Evolutionary conservation across 2,113 vertebrate species (phyloP).

Genomic region (Pipa parva): DNA sequence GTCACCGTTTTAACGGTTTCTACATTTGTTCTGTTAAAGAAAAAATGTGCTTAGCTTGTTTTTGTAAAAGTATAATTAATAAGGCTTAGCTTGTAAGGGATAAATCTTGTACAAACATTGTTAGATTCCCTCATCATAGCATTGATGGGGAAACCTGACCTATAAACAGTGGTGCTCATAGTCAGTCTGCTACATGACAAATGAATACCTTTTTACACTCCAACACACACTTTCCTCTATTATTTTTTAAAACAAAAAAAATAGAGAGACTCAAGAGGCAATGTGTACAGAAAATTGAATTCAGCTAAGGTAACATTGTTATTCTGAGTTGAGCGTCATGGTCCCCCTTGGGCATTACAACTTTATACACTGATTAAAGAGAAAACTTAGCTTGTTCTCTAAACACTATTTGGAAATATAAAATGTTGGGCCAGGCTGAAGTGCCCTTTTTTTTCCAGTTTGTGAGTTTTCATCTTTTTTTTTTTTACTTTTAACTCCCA

Average conservation of each 20-base stretch:
- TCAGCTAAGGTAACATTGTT: conserved; percentile 8
- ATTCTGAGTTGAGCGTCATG: not conserved
- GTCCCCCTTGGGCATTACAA: conserved; percentile 13
- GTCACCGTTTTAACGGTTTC: no score
- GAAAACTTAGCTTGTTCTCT: conserved; percentile 8
- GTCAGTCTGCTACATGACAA: not conserved
- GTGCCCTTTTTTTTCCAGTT: not conserved
- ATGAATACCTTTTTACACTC: not conserved
- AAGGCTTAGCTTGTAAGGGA: no score
- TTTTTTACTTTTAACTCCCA: not conserved
- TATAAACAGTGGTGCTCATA: not conserved
- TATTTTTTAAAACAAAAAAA: not conserved
- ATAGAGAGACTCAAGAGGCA: not conserved
- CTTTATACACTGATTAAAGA: not conserved
- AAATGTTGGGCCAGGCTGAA: not conserved
- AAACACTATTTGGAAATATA: not conserved
- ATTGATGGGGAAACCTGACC: not conserved
- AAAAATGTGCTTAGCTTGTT: no score
- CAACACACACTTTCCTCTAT: not conserved
- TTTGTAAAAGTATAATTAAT: no score
- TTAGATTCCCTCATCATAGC: no score
- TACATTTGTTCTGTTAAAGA: no score
- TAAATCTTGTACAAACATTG: no score
- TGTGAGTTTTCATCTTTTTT: no score
- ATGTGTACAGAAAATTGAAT: conserved; percentile 21